Conservation (phyloP, 2,113 vertebrate genomes). For the Dermatemys mawii region DNA sequence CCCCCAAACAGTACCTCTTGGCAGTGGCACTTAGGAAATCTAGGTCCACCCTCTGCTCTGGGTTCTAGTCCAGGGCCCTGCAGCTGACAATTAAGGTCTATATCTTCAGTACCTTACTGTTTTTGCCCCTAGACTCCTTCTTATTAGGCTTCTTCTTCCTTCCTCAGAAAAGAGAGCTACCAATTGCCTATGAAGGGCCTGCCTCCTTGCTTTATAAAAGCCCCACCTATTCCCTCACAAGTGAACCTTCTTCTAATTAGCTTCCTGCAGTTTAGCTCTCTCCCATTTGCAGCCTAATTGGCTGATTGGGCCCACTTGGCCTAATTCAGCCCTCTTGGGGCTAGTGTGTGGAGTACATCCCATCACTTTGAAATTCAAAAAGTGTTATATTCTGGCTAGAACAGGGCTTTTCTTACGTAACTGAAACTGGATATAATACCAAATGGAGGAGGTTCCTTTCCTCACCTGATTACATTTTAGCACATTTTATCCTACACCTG, state of each 20-base stretch:
- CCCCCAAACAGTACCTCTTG: neutral
- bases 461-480: rapidly evolving
- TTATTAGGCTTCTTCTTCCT: neutral
- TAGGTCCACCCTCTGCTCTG: neutral
- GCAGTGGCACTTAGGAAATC: neutral
- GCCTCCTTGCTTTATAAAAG: neutral
- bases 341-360: neutral
- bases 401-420: neutral
- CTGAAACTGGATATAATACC: neutral
- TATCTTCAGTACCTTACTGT: neutral
- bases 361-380: neutral
- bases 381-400: neutral
- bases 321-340: neutral
- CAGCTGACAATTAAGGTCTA: neutral
- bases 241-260: neutral
- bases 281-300: neutral
- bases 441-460: rapidly evolving
- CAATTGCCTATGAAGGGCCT: rapidly evolving
- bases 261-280: neutral
- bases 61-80: neutral
- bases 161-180: neutral
- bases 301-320: neutral
- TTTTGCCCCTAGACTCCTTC: neutral
- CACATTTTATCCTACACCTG: neutral
- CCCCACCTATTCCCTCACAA: neutral